phyloP scores from a whole-genome alignment of 2,888 invertebrate species.

The Chrysina gloriosa region DNA sequence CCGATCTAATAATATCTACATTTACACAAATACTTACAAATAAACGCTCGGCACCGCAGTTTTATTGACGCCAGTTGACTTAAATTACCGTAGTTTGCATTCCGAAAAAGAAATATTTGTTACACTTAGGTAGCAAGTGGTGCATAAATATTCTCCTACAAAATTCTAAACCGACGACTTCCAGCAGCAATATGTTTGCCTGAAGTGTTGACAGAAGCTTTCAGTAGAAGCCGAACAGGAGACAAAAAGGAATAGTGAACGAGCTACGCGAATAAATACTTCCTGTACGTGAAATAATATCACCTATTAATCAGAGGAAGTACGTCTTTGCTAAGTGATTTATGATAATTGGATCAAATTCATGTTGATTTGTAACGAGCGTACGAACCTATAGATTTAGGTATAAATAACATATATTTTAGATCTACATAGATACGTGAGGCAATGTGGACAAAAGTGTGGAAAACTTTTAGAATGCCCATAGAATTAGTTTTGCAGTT shows the following conservation, averaged over 20 bases:
- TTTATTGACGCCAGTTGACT: conserved; percentile 8
- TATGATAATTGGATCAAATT: background rate
- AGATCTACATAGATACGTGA: too few species aligned
- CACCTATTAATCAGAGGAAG: background rate
- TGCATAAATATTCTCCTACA: background rate
- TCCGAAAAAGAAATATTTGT: conserved; percentile 12
- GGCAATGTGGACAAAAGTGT: too few species aligned
- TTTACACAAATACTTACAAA: background rate
- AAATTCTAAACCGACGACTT: background rate
- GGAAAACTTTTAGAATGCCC: too few species aligned
- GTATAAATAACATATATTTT: too few species aligned
- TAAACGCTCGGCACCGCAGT: background rate
- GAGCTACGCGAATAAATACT: background rate
- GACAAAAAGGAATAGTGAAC: background rate
- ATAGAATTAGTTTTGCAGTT: too few species aligned
- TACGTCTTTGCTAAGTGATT: background rate
- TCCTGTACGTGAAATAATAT: background rate
- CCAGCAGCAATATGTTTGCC: background rate
- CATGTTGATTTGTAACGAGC: background rate
- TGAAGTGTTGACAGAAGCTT: background rate
- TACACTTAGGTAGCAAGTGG: background rate
- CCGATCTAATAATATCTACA: background rate
- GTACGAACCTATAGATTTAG: too few species aligned
- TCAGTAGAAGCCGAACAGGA: background rate
- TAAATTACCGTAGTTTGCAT: conserved; percentile 7